phyloP scores from a whole-genome alignment of 2,797 vertebrate species.

The Falco concolor region DNA sequence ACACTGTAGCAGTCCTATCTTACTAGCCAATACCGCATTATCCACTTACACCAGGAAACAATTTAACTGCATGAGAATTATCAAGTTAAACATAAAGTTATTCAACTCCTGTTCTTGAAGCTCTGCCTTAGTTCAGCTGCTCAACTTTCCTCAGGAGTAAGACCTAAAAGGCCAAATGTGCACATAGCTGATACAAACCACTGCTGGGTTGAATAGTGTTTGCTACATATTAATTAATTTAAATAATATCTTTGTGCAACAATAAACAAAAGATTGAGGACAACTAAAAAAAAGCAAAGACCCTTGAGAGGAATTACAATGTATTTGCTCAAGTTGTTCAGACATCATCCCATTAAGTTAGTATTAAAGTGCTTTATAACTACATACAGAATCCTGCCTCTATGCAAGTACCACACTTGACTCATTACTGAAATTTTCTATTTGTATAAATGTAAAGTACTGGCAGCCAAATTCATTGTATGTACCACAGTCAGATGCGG shows the following conservation, averaged over 20 bases:
- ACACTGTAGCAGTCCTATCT: slow-evolving; percentile 11
- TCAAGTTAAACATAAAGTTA: not conserved
- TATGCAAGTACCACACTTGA: not conserved
- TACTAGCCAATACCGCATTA: not conserved
- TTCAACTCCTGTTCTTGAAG: not conserved
- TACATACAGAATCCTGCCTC: not conserved
- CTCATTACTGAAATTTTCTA: not conserved
- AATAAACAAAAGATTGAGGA: not conserved
- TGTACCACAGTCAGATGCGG: not conserved
- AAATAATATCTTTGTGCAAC: slow-evolving; percentile 40
- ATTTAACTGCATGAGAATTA: slow-evolving; percentile 9
- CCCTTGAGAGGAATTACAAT: slow-evolving; percentile 9
- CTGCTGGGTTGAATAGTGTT: slow-evolving; percentile 1
- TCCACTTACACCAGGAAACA: slow-evolving; percentile 28
- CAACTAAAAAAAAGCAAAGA: slow-evolving; percentile 7
- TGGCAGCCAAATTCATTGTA: not conserved
- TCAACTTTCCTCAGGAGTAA: not conserved
- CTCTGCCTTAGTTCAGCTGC: not conserved
- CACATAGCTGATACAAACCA: not conserved
- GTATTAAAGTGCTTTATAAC: slow-evolving; percentile 41
- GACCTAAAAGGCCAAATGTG: not conserved
- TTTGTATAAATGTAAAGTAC: not conserved
- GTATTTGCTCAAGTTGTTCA: slow-evolving; percentile 26
- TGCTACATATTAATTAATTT: not conserved
- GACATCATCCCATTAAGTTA: slow-evolving; percentile 33